A percentile compares a stretch with the other conserved stretches of the same genome.
Evolutionary conservation across 2,113 vertebrate genomes (phyloP).

Genomic region (Hyperopisus bebe): DNA sequence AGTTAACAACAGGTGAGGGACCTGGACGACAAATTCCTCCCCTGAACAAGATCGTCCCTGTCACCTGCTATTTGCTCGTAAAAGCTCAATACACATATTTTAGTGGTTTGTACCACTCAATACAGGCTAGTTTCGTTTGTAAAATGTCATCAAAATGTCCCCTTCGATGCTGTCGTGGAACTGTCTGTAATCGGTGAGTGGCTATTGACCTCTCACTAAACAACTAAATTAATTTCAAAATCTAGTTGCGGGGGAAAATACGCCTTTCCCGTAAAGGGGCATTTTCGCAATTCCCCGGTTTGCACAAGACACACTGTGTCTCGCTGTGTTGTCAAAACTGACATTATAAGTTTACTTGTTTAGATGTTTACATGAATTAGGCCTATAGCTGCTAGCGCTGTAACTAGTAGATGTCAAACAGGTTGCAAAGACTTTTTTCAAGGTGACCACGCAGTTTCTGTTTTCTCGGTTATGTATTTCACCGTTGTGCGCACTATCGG

Average conservation of each 20-base stretch:
- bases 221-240: background rate
- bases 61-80: background rate
- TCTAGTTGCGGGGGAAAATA: background rate
- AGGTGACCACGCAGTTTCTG: conserved; percentile 34
- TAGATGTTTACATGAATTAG: background rate
- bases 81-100: background rate
- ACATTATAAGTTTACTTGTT: background rate
- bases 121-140: background rate
- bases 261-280: background rate
- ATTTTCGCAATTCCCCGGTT: background rate
- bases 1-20: background rate
- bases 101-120: background rate
- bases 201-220: background rate
- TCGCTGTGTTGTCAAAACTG: background rate
- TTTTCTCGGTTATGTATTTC: background rate
- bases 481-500: too few species aligned
- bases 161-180: background rate
- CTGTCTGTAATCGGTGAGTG: background rate
- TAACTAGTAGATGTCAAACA: background rate
- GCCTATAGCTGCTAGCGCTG: background rate
- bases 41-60: background rate
- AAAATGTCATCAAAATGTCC: background rate
- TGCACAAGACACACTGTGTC: background rate
- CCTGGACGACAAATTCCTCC: background rate
- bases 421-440: conserved; percentile 44